Conservation (phyloP, 1,140 invertebrate species). For the Lordiphosa collinella region DNA sequence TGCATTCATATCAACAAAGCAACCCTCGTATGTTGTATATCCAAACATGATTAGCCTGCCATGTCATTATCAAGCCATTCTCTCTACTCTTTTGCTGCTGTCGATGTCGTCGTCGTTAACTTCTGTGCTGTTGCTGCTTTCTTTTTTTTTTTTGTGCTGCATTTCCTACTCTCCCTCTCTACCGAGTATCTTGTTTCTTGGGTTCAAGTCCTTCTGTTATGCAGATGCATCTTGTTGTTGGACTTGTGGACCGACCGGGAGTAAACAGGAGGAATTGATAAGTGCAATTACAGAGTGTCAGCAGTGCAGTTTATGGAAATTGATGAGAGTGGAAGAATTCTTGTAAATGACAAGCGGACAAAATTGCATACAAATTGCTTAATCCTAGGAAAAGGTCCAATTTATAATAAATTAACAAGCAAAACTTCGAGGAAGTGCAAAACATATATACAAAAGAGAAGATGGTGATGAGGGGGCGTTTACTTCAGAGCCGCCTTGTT, state of each 20-base stretch:
- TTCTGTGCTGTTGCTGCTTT: background rate
- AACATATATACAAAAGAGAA: background rate
- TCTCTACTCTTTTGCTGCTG: background rate
- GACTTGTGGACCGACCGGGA: background rate
- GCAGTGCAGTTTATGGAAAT: slow-evolving; percentile 58
- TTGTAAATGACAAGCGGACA: slow-evolving; percentile 50
- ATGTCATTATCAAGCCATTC: slow-evolving; percentile 1
- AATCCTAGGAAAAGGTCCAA: slow-evolving; percentile 26
- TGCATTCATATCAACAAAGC: background rate
- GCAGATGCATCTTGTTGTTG: background rate
- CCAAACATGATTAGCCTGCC: slow-evolving; percentile 3
- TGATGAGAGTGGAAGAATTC: slow-evolving; percentile 35
- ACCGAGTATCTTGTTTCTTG: background rate
- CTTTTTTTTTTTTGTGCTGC: background rate
- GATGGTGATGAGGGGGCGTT: slow-evolving; percentile 9
- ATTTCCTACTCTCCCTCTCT: background rate
- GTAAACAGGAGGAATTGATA: slow-evolving; percentile 24
- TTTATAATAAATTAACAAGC: slow-evolving; percentile 66
- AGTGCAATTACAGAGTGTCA: slow-evolving; percentile 36
- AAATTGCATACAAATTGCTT: slow-evolving; percentile 66
- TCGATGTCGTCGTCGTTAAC: background rate
- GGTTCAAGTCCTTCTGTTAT: background rate
- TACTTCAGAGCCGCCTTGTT: slow-evolving; percentile 63
- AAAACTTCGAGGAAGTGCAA: slow-evolving; percentile 1
- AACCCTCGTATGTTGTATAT: background rate